Conservation (phyloP, 1,140 invertebrate genomes). For the Eueides isabella region DNA sequence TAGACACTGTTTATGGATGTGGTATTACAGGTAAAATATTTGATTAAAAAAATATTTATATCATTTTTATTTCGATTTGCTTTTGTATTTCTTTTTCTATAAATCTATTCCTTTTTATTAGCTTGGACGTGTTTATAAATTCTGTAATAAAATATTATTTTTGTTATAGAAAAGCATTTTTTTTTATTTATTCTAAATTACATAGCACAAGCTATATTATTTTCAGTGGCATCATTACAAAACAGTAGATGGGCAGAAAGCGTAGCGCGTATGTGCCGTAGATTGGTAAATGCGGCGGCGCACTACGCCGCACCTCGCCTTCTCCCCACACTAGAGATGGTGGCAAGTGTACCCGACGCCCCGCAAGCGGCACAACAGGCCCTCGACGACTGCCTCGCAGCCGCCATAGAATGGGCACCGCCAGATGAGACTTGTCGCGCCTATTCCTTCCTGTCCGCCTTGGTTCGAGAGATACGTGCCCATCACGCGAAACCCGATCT, state of each 20-base stretch:
- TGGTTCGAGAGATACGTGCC: constrained; percentile 50
- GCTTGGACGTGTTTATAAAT: too few relatives aligned
- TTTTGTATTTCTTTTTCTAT: too few relatives aligned
- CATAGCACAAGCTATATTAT: not conserved
- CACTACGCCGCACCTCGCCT: constrained; percentile 61
- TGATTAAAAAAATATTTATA: not conserved
- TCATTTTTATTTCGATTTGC: too few relatives aligned
- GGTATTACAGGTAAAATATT: constrained; percentile 55
- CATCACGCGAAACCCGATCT: constrained; percentile 55
- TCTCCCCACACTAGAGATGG: constrained; percentile 45
- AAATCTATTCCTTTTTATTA: too few relatives aligned
- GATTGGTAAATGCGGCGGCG: constrained; percentile 62
- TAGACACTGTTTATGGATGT: constrained; percentile 73
- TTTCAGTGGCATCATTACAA: constrained; percentile 57
- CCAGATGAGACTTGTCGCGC: constrained; percentile 60
- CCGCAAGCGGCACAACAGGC: constrained; percentile 54
- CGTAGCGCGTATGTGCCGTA: constrained; percentile 60
- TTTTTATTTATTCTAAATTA: too few relatives aligned
- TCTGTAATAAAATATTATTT: too few relatives aligned
- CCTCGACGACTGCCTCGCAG: constrained; percentile 61
- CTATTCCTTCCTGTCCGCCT: constrained; percentile 54
- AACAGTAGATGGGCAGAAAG: constrained; percentile 62
- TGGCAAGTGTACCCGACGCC: constrained; percentile 43
- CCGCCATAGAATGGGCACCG: constrained; percentile 66
- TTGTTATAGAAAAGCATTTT: too few relatives aligned